Conservation (phyloP, 1,140 invertebrate species). For the Drosophila parvula region DNA sequence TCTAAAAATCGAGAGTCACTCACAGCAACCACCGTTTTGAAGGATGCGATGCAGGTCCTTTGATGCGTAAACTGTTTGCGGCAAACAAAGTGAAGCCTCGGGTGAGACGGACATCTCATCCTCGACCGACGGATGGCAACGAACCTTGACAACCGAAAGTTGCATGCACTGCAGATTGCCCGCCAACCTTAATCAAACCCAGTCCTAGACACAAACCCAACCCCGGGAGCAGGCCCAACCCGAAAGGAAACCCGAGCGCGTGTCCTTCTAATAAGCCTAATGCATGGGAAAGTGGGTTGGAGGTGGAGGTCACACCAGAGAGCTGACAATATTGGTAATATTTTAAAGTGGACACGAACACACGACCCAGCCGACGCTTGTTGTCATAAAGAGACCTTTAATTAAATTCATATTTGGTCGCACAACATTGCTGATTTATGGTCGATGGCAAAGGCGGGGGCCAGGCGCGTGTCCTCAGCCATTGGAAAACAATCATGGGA, state of each 20-base stretch:
- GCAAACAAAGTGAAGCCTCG: slow-evolving; percentile 27
- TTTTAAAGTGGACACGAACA: slow-evolving; percentile 71
- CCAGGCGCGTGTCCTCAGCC: slow-evolving; percentile 29
- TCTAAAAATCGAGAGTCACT: background rate
- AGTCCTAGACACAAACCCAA: background rate
- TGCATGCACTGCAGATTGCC: slow-evolving; percentile 57
- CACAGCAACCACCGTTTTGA: slow-evolving; percentile 26
- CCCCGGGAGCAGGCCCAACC: background rate
- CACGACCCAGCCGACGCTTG: slow-evolving; percentile 63
- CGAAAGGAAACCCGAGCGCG: slow-evolving; percentile 44
- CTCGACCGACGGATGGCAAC: slow-evolving; percentile 9
- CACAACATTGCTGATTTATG: slow-evolving; percentile 70
- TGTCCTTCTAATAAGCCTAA: slow-evolving; percentile 79
- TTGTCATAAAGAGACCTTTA: slow-evolving; percentile 76
- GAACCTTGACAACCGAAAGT: slow-evolving; percentile 69
- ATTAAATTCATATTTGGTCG: slow-evolving; percentile 78
- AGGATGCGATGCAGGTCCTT: slow-evolving; percentile 62
- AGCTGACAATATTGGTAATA: slow-evolving; percentile 79
- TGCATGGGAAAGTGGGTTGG: slow-evolving; percentile 53
- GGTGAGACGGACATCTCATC: slow-evolving; percentile 25
- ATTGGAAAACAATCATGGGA: slow-evolving; percentile 54
- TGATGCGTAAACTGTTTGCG: slow-evolving; percentile 73
- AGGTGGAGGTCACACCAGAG: slow-evolving; percentile 58
- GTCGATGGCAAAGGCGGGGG: background rate
- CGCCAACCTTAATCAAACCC: slow-evolving; percentile 16